Base-by-base conservation (phyloP, 2,888 invertebrate genomes). In the Keiferia lycopersicella region DNA sequence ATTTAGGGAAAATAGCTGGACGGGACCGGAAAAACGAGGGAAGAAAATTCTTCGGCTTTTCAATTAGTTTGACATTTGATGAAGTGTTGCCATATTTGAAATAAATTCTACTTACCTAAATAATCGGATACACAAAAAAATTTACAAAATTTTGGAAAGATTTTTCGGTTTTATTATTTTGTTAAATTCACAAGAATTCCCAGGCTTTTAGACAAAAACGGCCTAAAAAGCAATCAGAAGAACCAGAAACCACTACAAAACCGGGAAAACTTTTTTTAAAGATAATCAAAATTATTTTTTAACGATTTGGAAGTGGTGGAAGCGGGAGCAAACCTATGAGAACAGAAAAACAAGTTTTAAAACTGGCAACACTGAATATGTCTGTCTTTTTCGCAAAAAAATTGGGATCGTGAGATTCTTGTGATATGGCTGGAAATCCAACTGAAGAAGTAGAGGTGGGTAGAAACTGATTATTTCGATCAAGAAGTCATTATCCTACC, bases 371-470 rank as follows among this genome's bases (percentile, higher is more conserved):
- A 84, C 77, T 66, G 30, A 38, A 22, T 66, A 67, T 66, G 70
- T 59, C 71, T 73, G 72, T 82, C 85, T 84, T 83, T 85, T 83
- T 82, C 77, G 76, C 77, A 80, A 85, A 78, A 87, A 78, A 87
- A 81, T 78, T 83, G 80, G 78, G 84, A 77, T 81, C 79, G 76
- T 78, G 83, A 84, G 80, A 84, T 83, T 87, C 77, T 83, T 89
- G 89, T 92, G 90, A 92, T 84, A 93, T 93, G 93, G 93, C 93
- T 92, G 93, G 93, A 81, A 93, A 92, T 88, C 93, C 88, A 86
- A 85, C 87, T 69, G 93, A 93, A 81, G 93, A 93, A 86, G 92
- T 93, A 75, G 93, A 93, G 92, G 93, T 93, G 89, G 87, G 85
- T 86, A 83, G 76, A 71, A 69, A 65, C 67, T 70, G 22, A 67